Base-by-base conservation (phyloP, 2,113 vertebrate species). In the Brachyistius frenatus region DNA sequence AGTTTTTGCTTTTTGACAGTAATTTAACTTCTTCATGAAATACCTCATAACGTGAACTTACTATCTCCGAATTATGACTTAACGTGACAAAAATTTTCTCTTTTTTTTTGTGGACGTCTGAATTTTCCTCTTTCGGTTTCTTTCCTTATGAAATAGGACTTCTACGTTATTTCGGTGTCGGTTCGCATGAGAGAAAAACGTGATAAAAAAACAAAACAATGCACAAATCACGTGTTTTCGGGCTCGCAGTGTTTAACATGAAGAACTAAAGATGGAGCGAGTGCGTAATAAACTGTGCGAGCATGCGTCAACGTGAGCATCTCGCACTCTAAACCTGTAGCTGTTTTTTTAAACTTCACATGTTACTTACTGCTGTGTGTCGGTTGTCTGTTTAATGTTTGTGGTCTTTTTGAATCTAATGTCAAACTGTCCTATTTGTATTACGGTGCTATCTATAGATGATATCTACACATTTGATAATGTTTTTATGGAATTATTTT, bases 361-460 rank as follows among this genome's bases (percentile, higher is more conserved):
- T 23, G 23, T 23, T 23, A 23, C 23, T 23, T 23, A 23, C 64
- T 56, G 14, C 58, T 62, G 39, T 69, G 10, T 35, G 6, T 56
- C 7, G 39, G 37, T 32, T 13, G 64, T 67, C 11, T 8, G 46
- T 67, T 4, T 2, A 44, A 6, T 85, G 70, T 55, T 50, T 15
- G 46, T 73, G 8, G 63, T 73, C 23, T 58, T 69, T 86, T 79
- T 73, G 69, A 67, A n/a, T 47, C 39, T 66, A 61, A 55, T 13
- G 49, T 84, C 16, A 6, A 2, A 7, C n/a, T 39, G 55, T 91
- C 84, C 93, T 93, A 88, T 95, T 95, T 96, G 94, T 97, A 95
- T 76, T 57, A 8, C 94, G 96, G 96, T 97, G 96, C 96, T 97
- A 96, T 94, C 95, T 94, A 94, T 96, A 8, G 57, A 64, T 46